phyloP scores from a whole-genome alignment of 1,140 invertebrate genomes.

The Lamellibrachia luymesi region DNA sequence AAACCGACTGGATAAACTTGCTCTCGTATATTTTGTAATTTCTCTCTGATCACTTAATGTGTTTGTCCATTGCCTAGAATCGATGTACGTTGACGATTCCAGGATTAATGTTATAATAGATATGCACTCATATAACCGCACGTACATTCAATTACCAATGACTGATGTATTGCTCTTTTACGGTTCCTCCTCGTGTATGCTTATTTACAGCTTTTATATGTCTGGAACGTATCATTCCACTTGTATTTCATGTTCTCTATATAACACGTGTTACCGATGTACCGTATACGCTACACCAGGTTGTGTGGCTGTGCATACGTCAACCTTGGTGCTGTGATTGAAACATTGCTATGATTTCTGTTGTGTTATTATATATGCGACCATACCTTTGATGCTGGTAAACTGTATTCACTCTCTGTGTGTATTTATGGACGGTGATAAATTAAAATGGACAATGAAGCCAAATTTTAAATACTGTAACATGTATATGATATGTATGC shows the following conservation, averaged over 20 bases:
- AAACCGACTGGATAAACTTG: not conserved
- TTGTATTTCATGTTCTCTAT: slow-evolving; percentile 5
- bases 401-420: not conserved
- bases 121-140: not conserved
- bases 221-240: slow-evolving; percentile 4
- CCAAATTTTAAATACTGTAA: not conserved
- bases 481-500: slow-evolving; percentile 5
- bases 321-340: not conserved
- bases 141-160: not conserved
- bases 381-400: not conserved
- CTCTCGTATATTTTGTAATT: not conserved
- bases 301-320: not conserved
- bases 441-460: slow-evolving; percentile 5
- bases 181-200: not conserved
- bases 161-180: not conserved
- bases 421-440: not conserved
- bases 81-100: not conserved
- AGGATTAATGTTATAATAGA: not conserved
- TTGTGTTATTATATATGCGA: not conserved
- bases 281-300: not conserved
- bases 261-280: not conserved
- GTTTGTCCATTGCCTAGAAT: not conserved
- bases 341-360: slow-evolving; percentile 1
- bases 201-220: slow-evolving; percentile 6
- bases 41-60: not conserved